Percentiles rank a stretch among this genome's conserved stretches.
Evolutionary conservation across 2,888 invertebrate genomes (phyloP).

Genomic region (Ariolimax columbianus): DNA sequence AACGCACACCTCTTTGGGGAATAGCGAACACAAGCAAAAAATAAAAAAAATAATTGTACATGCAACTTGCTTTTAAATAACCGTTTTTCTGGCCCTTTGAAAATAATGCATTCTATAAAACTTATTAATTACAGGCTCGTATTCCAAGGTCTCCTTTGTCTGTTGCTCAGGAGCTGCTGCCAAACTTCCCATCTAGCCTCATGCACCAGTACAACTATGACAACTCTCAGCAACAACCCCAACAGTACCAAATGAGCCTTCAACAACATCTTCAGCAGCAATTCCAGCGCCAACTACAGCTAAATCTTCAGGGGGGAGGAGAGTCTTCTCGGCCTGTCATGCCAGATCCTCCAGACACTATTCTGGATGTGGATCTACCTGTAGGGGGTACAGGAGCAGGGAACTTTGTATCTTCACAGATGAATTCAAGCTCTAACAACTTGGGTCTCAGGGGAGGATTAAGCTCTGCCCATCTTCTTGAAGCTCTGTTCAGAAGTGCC

Average conservation of each 20-base stretch:
- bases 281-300: conserved; percentile 47
- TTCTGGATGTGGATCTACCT: conserved; percentile 41
- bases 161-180: conserved; percentile 55
- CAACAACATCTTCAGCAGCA: conserved; percentile 51
- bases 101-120: neutral
- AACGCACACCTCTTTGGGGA: too few species aligned
- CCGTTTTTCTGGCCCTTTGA: too few species aligned
- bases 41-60: too few species aligned
- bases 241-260: conserved; percentile 38
- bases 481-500: conserved; percentile 37
- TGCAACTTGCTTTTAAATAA: too few species aligned
- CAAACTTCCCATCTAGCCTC: conserved; percentile 52
- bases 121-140: conserved; percentile 51
- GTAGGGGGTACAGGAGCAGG: conserved; percentile 24
- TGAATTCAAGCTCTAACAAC: neutral
- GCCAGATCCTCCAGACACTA: conserved; percentile 51
- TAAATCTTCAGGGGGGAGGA: conserved; percentile 45
- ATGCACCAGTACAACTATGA: conserved; percentile 31
- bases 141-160: conserved; percentile 53
- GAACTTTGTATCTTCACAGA: neutral
- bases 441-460: neutral
- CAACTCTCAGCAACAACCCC: conserved; percentile 33
- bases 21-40: too few species aligned
- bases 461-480: conserved; percentile 24
- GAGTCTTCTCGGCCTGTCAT: conserved; percentile 29